phyloP scores from a whole-genome alignment of 2,113 vertebrate species.

The Sialia sialis region DNA sequence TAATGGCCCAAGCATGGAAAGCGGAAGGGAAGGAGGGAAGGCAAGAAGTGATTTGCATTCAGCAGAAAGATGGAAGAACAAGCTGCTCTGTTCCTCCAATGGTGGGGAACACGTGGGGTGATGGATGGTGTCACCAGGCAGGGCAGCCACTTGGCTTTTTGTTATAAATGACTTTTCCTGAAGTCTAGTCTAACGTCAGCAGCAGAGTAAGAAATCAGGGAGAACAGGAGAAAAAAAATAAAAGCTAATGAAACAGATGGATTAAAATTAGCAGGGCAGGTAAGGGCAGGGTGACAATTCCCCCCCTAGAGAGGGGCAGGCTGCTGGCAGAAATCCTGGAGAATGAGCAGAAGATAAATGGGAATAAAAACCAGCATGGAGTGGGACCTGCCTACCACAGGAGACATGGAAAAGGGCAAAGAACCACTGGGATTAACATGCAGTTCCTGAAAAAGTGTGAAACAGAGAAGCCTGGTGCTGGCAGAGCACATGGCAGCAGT shows the following conservation, averaged over 20 bases:
- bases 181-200: background rate
- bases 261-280: background rate
- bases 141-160: accelerated
- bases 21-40: background rate
- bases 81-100: background rate
- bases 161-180: background rate
- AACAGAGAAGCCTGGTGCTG: accelerated
- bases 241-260: background rate
- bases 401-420: background rate
- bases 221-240: accelerated
- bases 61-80: accelerated
- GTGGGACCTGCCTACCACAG: background rate
- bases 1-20: background rate
- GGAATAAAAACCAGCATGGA: background rate
- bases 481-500: accelerated
- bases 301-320: background rate
- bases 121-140: background rate
- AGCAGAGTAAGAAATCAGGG: background rate
- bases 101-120: background rate
- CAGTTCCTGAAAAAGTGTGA: accelerated
- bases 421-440: background rate
- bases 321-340: background rate
- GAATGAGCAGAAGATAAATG: background rate
- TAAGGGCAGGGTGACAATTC: background rate
- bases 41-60: background rate